Evolutionary conservation across 2,888 invertebrate species (phyloP).

Genomic region (Phyto melanocephala): DNA sequence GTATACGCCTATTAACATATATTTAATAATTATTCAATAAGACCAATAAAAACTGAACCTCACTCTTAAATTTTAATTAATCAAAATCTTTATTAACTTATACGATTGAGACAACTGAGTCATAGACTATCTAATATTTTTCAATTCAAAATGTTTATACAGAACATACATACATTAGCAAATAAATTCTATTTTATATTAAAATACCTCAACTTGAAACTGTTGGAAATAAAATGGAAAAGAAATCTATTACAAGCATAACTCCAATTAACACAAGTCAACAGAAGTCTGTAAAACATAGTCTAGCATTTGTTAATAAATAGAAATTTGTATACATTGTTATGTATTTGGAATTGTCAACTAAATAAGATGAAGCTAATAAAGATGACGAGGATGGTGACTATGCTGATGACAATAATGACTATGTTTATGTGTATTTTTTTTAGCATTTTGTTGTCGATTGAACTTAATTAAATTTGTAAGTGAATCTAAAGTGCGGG

Average conservation of each 20-base stretch:
- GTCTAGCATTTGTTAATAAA: constrained; percentile 20
- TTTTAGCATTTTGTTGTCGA: constrained; percentile 69
- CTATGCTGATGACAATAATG: constrained; percentile 45
- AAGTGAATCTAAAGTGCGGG: constrained; percentile 78
- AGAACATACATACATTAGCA: too few relatives aligned
- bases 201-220: neutral
- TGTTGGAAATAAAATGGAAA: neutral
- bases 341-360: constrained; percentile 33
- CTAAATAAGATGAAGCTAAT: constrained; percentile 46
- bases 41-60: too few relatives aligned
- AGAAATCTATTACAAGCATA: neutral
- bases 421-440: constrained; percentile 69
- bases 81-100: too few relatives aligned
- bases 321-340: constrained; percentile 33
- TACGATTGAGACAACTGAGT: too few relatives aligned
- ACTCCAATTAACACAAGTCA: neutral
- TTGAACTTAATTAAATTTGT: constrained; percentile 79
- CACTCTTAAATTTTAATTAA: too few relatives aligned
- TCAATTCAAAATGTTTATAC: constrained; percentile 6
- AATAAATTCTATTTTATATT: constrained; percentile 25
- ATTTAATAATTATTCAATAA: too few relatives aligned
- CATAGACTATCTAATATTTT: constrained; percentile 1
- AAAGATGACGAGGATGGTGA: constrained; percentile 48
- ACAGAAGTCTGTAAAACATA: neutral
- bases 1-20: too few relatives aligned